Base-by-base conservation (phyloP, 2,113 vertebrate species). In the Cettia cetti region DNA sequence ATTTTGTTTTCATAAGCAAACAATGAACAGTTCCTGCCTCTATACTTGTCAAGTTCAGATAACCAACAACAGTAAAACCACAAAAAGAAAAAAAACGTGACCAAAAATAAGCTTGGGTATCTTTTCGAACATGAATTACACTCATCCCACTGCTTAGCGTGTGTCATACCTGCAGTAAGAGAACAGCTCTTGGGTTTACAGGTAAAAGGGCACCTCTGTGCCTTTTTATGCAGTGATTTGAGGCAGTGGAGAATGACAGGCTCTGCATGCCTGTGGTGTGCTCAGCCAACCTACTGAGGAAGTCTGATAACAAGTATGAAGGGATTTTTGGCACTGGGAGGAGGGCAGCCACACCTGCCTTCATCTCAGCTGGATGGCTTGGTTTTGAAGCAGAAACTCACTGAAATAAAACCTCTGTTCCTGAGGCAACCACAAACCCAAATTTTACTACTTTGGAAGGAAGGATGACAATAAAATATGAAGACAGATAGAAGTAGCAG, bases 1-100 rank as follows among this genome's bases (percentile, higher is more conserved):
- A 66, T 39, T 95, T 92, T 86, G 37, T 70, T 68, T 91, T 92
- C 77, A 57, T 70, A 90, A 93, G 59, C 75, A 96, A 96, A 92
- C 47, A 69, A 10, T 44, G 42, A 86, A 68, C 13, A 52, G 24
- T 74, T 66, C 54, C 57, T 83, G 11, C 64, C 77, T 83, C 64
- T 89, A 57, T 40, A 27, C 15, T 59, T 71, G 45, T 92, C 91
- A 86, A 63, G 13, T 94, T 93, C 82, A 85, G 77, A 82, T 72
- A 74, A 78, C 49, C 39, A 31, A 76, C 54, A 63, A 66, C 33
- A 70, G 87, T 86, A 65, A 72, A 78, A 20, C 13, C 15, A 28
- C 64, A 54, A 75, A 49, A 50, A n/a, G 2, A 20, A 47, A 42
- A 42, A 45, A 35, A 28, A 22, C 2, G 7, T 7, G 3, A 23